Evolutionary conservation across 2,888 invertebrate genomes (phyloP).

Genomic region (Parnassius smintheus): DNA sequence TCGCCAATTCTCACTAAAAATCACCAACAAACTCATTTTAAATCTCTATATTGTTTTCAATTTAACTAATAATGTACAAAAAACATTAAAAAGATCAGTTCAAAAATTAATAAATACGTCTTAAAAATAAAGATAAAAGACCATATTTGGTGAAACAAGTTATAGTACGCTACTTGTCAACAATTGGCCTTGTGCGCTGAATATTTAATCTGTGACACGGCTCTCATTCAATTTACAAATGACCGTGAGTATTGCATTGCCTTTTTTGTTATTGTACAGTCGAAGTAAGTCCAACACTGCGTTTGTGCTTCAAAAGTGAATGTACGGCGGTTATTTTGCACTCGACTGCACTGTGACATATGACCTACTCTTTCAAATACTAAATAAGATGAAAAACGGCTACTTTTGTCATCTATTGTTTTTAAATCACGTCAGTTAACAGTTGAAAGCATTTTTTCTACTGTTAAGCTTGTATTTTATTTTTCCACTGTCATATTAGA

Average conservation of each 20-base stretch:
- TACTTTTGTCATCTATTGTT: background rate
- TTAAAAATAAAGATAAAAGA: slow-evolving; percentile 8
- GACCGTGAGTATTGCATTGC: slow-evolving; percentile 3
- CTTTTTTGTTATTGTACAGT: too few relatives aligned
- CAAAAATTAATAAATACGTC: background rate
- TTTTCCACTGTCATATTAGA: too few relatives aligned
- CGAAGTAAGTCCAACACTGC: too few relatives aligned
- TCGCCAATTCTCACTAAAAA: too few relatives aligned
- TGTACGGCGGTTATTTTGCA: slow-evolving; percentile 3
- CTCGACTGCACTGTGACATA: background rate
- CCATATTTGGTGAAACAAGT: slow-evolving; percentile 6
- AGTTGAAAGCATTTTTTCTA: background rate
- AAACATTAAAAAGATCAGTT: too few relatives aligned
- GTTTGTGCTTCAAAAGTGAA: too few relatives aligned
- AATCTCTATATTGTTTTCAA: too few relatives aligned
- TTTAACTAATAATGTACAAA: too few relatives aligned
- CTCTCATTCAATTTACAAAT: background rate
- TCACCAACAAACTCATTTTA: too few relatives aligned
- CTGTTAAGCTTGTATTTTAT: too few relatives aligned
- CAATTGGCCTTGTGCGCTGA: slow-evolving; percentile 13
- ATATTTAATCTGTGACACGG: slow-evolving; percentile 7
- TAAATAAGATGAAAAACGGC: background rate
- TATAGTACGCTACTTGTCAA: slow-evolving; percentile 11
- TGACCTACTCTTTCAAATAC: background rate
- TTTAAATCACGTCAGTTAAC: background rate